phyloP scores from a whole-genome alignment of 2,888 invertebrate species.

The Hybos culiciformis region DNA sequence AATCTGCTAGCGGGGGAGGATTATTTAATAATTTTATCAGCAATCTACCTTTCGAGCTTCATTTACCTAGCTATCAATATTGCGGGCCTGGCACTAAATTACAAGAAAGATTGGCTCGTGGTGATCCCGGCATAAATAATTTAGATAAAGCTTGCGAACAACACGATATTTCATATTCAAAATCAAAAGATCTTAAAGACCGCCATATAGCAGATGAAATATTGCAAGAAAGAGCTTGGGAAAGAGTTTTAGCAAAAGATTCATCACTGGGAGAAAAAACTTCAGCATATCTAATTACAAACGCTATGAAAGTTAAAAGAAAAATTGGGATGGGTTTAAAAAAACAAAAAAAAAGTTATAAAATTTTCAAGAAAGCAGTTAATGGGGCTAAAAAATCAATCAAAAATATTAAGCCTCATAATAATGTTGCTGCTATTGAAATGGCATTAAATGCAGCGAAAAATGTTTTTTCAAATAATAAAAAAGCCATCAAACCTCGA shows the following conservation, averaged over 20 bases:
- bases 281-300: not conserved
- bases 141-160: constrained; percentile 17
- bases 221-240: constrained; percentile 5
- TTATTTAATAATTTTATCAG: constrained; percentile 10
- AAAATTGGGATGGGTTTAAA: not conserved
- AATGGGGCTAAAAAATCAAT: constrained; percentile 6
- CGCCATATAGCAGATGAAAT: constrained; percentile 4
- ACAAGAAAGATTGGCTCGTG: constrained; percentile 13
- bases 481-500: constrained; percentile 14
- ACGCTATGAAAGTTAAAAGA: not conserved
- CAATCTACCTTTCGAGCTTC: constrained; percentile 12
- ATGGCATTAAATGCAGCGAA: constrained; percentile 8
- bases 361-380: constrained; percentile 5
- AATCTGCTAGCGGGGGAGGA: not conserved
- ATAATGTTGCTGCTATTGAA: constrained; percentile 10
- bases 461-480: constrained; percentile 1
- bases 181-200: constrained; percentile 9
- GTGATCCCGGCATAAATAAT: constrained; percentile 17
- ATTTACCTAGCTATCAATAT: constrained; percentile 15
- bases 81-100: constrained; percentile 18
- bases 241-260: constrained; percentile 1
- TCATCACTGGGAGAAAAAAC: constrained; percentile 1
- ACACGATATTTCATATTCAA: constrained; percentile 9
- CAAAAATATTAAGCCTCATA: not conserved
- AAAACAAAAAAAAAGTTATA: not conserved